A percentile compares a stretch with the other conserved stretches of the same genome.
Conservation (phyloP, 2,888 invertebrate genomes). For the Xylocampa areola region DNA sequence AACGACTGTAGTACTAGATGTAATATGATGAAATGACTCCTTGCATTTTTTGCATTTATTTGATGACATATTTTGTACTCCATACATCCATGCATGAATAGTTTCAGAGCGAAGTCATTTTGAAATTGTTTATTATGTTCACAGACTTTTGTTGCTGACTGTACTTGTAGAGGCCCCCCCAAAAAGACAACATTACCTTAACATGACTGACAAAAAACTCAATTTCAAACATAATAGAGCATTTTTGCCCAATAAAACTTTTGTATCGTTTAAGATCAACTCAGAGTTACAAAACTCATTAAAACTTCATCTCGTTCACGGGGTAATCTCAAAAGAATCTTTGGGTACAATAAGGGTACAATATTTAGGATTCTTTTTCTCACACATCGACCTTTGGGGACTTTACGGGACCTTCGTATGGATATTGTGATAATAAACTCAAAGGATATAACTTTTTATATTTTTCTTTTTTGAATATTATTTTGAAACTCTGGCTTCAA, state of each 20-base stretch:
- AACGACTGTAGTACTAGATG: too few species aligned
- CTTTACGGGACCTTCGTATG: slow-evolving; percentile 18
- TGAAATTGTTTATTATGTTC: too few species aligned
- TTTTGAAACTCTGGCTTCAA: slow-evolving; percentile 9
- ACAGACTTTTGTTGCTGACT: too few species aligned
- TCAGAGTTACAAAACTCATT: slow-evolving; percentile 48
- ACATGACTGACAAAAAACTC: slow-evolving; percentile 2
- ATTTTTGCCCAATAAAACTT: slow-evolving; percentile 39
- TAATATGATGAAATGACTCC: too few species aligned
- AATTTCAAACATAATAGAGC: slow-evolving; percentile 17
- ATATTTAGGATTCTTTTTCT: slow-evolving; percentile 27
- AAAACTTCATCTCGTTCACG: slow-evolving; percentile 39
- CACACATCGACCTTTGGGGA: slow-evolving; percentile 12
- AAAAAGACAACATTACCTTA: neutral
- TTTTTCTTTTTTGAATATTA: slow-evolving; percentile 1
- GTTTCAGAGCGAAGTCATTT: too few species aligned
- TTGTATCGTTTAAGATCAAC: slow-evolving; percentile 23
- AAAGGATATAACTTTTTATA: slow-evolving; percentile 18
- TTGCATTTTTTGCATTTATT: too few species aligned
- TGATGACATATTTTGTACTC: too few species aligned
- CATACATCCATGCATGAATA: too few species aligned
- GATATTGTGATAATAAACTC: slow-evolving; percentile 35
- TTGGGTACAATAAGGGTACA: slow-evolving; percentile 16
- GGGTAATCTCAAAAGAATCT: slow-evolving; percentile 39
- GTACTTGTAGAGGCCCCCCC: too few species aligned